Base-by-base conservation (phyloP, 2,888 invertebrate genomes). In the Cryptocheilus praepositus region DNA sequence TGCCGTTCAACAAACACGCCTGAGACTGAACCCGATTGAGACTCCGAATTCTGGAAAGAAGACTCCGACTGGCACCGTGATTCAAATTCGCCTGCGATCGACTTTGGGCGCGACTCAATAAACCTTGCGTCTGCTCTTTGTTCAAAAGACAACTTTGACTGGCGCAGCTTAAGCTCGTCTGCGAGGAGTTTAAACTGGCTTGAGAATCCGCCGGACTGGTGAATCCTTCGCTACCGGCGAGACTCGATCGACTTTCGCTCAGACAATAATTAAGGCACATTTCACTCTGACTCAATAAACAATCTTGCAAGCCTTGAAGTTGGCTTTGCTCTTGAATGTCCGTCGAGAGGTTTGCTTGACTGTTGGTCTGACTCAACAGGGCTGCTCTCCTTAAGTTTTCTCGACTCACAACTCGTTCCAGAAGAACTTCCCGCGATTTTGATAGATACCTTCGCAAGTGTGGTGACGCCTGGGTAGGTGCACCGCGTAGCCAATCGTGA, bases 401-500 rank as follows among this genome's bases (percentile, higher is more conserved):
- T 4, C 86, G 85, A 51, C 89, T 87, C 16, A 89, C 89, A 0
- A 90, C 90, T 0, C 89, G 86, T 64, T 91, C 91, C 53, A 90
- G 87, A 36, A 91, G 81, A 1, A 90, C 90, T 70, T 91, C 91
- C 2, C 91, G 86, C 0, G 91, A 91, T 73, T 91, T 91, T 43
- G 91, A 90, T 63, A 91, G 77, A 72, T 90, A 90, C 64, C 87
- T 86, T 44, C 90, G 85, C 11, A 90, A 83, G 70, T 88, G 88
- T 5, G 87, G 86, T 52, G 88, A 86, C 3, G 88, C 88, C 52
- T 87, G 88, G 1, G 85, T 88, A 2, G 88, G 87, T 0, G 88
- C 88, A n/a, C 84, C 88, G 59, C 82, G 87, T 45, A 92, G 78
- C 93, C 92, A 93, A 5, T 91, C 90, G 85, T 92, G 92, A 49